Percentiles rank a stretch among this genome's conserved stretches.
Evolutionary conservation across 2,888 invertebrate species (phyloP).

Genomic region (Helleia helle): DNA sequence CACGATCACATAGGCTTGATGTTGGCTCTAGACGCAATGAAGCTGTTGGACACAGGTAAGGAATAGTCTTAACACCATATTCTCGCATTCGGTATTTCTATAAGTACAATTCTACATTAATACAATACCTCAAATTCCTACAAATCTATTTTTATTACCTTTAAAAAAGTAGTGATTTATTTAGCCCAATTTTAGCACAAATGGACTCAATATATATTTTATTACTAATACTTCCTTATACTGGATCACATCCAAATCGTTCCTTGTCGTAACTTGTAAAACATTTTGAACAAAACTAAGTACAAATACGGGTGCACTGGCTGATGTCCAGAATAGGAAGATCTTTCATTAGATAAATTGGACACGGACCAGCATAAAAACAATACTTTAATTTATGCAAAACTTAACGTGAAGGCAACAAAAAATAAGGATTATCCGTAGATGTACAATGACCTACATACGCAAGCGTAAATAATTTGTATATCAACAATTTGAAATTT

Average conservation of each 20-base stretch:
- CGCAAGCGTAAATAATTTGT: not conserved
- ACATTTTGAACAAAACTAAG: no score
- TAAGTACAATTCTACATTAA: no score
- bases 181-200: no score
- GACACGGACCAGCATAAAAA: not conserved
- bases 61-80: not conserved
- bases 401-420: not conserved
- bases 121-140: no score
- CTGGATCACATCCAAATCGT: no score
- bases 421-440: not conserved
- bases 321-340: not conserved
- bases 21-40: constrained; percentile 87
- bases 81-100: no score
- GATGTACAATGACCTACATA: constrained; percentile 3
- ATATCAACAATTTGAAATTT: constrained; percentile 1
- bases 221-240: no score
- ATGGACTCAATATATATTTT: no score
- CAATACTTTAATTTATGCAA: not conserved
- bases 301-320: not conserved
- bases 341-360: constrained; percentile 4
- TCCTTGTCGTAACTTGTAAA: no score
- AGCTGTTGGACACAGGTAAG: constrained; percentile 85
- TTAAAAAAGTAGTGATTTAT: no score
- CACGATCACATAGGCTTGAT: constrained; percentile 94
- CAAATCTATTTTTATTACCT: no score